Conservation (phyloP, 2,113 vertebrate species). For the Danio rerio region DNA sequence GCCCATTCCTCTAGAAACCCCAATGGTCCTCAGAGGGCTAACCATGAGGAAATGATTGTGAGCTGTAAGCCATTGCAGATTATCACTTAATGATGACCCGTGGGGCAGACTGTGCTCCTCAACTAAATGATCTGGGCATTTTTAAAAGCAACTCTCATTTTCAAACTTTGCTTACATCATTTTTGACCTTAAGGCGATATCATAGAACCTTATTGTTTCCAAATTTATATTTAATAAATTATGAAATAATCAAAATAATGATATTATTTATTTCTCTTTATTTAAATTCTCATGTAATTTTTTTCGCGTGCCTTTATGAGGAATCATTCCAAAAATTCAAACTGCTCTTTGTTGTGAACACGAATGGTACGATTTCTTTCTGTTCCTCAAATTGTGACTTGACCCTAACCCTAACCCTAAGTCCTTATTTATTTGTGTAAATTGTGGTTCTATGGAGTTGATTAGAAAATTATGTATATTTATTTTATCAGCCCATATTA, state of each 20-base stretch:
- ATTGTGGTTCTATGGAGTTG: neutral
- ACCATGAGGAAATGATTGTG: constrained; percentile 8
- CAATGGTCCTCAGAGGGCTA: constrained; percentile 16
- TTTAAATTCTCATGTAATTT: neutral
- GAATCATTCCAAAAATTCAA: neutral
- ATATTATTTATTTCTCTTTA: neutral
- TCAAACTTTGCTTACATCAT: neutral
- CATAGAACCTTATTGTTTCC: neutral
- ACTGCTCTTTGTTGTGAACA: no score
- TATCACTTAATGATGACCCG: constrained; percentile 21
- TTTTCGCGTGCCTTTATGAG: neutral
- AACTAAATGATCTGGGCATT: neutral
- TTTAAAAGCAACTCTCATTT: constrained; percentile 15
- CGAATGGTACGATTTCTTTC: no score
- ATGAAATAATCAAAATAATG: neutral
- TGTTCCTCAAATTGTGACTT: no score
- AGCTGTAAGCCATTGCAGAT: constrained; percentile 23
- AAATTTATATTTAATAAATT: neutral
- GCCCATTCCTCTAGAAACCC: constrained; percentile 26
- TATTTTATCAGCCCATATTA: neutral
- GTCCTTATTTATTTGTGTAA: no score
- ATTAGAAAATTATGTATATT: neutral
- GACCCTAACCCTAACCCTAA: no score
- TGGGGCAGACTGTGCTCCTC: constrained; percentile 9
- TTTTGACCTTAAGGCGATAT: neutral